phyloP scores from a whole-genome alignment of 2,888 invertebrate species.

The Drosophila aldrichi region DNA sequence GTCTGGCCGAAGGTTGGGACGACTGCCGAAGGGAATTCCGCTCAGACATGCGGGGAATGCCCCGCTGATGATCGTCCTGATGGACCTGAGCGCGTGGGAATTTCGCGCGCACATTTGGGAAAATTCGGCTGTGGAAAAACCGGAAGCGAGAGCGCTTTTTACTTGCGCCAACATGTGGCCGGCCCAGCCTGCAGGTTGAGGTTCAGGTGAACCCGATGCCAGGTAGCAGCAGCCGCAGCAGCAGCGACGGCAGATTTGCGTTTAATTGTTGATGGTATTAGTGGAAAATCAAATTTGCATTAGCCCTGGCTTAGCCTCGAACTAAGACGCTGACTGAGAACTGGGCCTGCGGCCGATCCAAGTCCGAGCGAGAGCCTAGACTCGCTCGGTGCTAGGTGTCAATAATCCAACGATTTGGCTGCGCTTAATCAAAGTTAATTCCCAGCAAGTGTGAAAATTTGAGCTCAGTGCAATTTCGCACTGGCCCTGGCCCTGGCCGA shows the following conservation, averaged over 20 bases:
- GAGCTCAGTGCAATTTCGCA: conserved; percentile 10
- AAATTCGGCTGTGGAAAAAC: conserved; percentile 72
- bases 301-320: conserved; percentile 32
- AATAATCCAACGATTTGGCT: conserved; percentile 76
- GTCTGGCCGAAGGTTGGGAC: conserved; percentile 40
- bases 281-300: conserved; percentile 76
- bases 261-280: conserved; percentile 82
- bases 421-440: conserved; percentile 81
- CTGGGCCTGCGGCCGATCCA: background rate
- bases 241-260: conserved; percentile 49
- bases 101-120: conserved; percentile 68
- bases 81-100: conserved; percentile 74
- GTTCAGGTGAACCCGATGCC: background rate
- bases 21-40: conserved; percentile 72
- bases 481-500: conserved; percentile 19
- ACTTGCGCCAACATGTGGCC: conserved; percentile 77
- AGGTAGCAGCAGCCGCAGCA: conserved; percentile 22
- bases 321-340: conserved; percentile 4
- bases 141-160: conserved; percentile 64
- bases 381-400: conserved; percentile 66
- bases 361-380: background rate
- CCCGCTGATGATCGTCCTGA: conserved; percentile 19
- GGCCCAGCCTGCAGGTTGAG: background rate
- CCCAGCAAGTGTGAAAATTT: conserved; percentile 50
- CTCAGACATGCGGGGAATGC: conserved; percentile 63